Percentiles rank a stretch among this genome's conserved stretches.
These are phyloP conservation scores for Halichoeres trimaculatus DNA, from an alignment of 2,113 vertebrate genomes.

Conservation along the genomic window DNA sequence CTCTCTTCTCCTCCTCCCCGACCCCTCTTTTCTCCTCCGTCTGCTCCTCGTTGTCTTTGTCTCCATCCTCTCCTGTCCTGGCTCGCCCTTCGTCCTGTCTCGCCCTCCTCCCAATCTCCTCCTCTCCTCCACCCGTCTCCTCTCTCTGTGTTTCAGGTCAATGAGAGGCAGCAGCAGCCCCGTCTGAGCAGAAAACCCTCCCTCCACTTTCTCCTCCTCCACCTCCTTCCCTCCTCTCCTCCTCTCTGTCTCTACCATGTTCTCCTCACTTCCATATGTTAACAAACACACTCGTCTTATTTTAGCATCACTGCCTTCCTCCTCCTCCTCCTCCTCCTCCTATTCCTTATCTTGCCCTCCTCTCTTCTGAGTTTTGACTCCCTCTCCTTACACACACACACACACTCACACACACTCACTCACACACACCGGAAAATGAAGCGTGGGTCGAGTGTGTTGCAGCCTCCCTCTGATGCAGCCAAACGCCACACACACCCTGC, in stretches of 20 bases:
- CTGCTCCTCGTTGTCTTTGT: neutral
- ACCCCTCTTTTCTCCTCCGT: neutral
- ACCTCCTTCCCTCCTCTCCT: neutral
- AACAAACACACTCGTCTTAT: constrained; percentile 60
- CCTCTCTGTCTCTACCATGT: constrained; percentile 38
- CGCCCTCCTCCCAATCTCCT: neutral
- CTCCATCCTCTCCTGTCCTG: constrained; percentile 12
- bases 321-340: constrained; percentile 52
- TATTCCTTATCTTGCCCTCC: constrained; percentile 42
- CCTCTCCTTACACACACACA: constrained; percentile 48
- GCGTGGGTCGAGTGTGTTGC: constrained; percentile 77
- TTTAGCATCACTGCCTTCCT: constrained; percentile 62
- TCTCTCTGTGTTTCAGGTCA: constrained; percentile 68
- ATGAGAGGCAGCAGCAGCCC: constrained; percentile 60
- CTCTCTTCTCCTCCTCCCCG: constrained; percentile 21
- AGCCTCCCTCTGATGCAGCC: constrained; percentile 65
- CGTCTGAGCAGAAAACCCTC: constrained; percentile 39
- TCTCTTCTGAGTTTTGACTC: constrained; percentile 68
- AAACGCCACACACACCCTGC: constrained; percentile 58
- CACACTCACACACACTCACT: constrained; percentile 17
- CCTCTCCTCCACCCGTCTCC: constrained; percentile 9
- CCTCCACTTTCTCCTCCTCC: constrained; percentile 19
- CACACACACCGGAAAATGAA: constrained; percentile 69
- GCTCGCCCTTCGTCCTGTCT: constrained; percentile 6
- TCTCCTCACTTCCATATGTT: constrained; percentile 63